Evolutionary conservation across 2,888 invertebrate species (phyloP).

Genomic region (Hydrotaea diabolus): DNA sequence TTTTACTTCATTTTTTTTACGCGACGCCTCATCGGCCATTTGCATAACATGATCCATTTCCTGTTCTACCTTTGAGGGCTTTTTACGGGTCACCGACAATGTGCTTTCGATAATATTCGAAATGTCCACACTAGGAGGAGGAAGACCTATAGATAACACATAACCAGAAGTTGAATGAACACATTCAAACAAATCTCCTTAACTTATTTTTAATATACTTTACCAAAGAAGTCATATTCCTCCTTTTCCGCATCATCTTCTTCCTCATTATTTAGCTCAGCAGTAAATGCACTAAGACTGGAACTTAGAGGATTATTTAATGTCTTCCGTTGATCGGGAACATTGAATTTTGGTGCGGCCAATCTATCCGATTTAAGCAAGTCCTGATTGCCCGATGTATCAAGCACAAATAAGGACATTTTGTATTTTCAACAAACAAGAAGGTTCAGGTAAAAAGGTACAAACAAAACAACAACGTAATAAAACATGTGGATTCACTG

Average conservation of each 20-base stretch:
- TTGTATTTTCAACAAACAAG: slow-evolving; percentile 67
- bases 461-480: too few relatives aligned
- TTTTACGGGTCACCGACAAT: slow-evolving; percentile 55
- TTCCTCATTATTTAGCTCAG: slow-evolving; percentile 42
- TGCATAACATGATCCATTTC: slow-evolving; percentile 70
- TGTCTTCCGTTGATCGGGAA: neutral
- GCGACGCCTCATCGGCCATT: slow-evolving; percentile 70
- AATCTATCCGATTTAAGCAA: slow-evolving; percentile 66
- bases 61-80: slow-evolving; percentile 62
- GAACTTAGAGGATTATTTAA: slow-evolving; percentile 17
- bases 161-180: neutral
- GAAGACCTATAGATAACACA: slow-evolving; percentile 69
- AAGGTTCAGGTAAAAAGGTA: too few relatives aligned
- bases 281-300: slow-evolving; percentile 1
- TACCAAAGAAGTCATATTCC: slow-evolving; percentile 73
- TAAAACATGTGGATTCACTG: neutral
- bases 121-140: slow-evolving; percentile 70
- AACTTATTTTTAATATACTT: neutral
- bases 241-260: slow-evolving; percentile 67
- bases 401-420: slow-evolving; percentile 77
- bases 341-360: slow-evolving; percentile 47
- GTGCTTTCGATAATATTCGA: slow-evolving; percentile 69
- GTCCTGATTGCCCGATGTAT: slow-evolving; percentile 75
- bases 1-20: slow-evolving; percentile 58
- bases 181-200: neutral